phyloP scores from a whole-genome alignment of 2,797 vertebrate species.

The Semotilus atromaculatus region DNA sequence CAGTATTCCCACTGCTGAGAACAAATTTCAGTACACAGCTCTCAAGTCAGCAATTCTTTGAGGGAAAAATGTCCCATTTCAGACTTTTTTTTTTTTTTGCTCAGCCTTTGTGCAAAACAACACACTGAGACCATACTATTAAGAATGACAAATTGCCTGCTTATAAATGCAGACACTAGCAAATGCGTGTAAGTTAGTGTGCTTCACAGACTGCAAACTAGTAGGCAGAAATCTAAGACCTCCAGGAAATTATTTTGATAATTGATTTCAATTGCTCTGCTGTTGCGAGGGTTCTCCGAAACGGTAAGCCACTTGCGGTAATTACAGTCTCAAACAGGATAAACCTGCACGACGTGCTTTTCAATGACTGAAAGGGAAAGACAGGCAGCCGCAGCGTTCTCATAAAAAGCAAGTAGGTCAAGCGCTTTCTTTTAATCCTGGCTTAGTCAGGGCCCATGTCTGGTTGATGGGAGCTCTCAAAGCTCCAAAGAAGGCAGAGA shows the following conservation, averaged over 20 bases:
- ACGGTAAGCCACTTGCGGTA: constrained; percentile 63
- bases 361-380: constrained; percentile 5
- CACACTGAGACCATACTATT: constrained; percentile 50
- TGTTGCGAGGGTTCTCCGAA: constrained; percentile 60
- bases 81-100: constrained; percentile 4
- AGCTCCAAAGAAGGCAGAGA: constrained; percentile 56
- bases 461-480: constrained; percentile 63
- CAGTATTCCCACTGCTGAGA: constrained; percentile 20
- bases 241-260: constrained; percentile 34
- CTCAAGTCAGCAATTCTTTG: constrained; percentile 49
- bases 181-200: constrained; percentile 42
- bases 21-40: constrained; percentile 26
- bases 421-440: constrained; percentile 74
- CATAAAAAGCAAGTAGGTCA: constrained; percentile 79
- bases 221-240: constrained; percentile 27
- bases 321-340: constrained; percentile 66
- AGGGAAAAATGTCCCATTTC: constrained; percentile 42
- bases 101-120: constrained; percentile 52
- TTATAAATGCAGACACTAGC: constrained; percentile 61
- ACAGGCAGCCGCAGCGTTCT: constrained; percentile 44
- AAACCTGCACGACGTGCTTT: constrained; percentile 46
- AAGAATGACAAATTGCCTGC: constrained; percentile 59
- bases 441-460: constrained; percentile 71
- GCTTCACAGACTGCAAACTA: constrained; percentile 39
- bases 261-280: constrained; percentile 24